These are phyloP conservation scores for Polydrusus cervinus DNA, from an alignment of 2,888 invertebrate species.

Conservation along the genomic window DNA sequence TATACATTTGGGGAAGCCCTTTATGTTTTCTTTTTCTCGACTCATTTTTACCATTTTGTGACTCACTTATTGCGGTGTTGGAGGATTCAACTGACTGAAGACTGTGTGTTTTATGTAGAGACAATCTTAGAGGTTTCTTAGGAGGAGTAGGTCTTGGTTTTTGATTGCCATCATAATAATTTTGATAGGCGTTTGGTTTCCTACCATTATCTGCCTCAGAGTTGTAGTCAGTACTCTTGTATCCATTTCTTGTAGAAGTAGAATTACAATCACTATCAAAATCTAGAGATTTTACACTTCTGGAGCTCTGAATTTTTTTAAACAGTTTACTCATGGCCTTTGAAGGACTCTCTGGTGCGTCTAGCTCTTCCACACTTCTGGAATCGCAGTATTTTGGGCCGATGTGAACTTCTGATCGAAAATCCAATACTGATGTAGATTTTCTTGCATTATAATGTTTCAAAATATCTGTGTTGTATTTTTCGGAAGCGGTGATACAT, in stretches of 20 bases:
- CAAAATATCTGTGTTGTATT: constrained; percentile 68
- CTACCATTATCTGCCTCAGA: constrained; percentile 75
- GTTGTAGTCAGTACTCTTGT: constrained; percentile 73
- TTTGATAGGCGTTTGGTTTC: constrained; percentile 68
- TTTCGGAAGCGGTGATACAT: constrained; percentile 69
- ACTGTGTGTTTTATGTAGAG: constrained; percentile 88
- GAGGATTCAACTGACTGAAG: constrained; percentile 80
- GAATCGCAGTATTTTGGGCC: constrained; percentile 67
- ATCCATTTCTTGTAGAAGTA: constrained; percentile 54
- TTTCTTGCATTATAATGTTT: constrained; percentile 73
- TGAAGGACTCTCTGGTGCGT: constrained; percentile 70
- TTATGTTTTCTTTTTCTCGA: constrained; percentile 77
- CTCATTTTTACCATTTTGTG: constrained; percentile 60
- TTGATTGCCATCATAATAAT: constrained; percentile 70
- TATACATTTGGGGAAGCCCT: constrained; percentile 69
- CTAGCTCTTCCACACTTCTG: constrained; percentile 70
- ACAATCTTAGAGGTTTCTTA: constrained; percentile 87
- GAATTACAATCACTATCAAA: constrained; percentile 81
- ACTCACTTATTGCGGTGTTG: constrained; percentile 59
- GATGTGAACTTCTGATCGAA: constrained; percentile 71
- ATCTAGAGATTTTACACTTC: constrained; percentile 83
- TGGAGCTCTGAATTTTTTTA: constrained; percentile 70
- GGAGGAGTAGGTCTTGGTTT: constrained; percentile 85
- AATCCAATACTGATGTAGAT: constrained; percentile 76
- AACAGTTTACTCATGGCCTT: constrained; percentile 65